Evolutionary conservation across 2,113 vertebrate species (phyloP), one percentile per base, ranked within the genome.

Genomic region (Motacilla tschutschensis): DNA sequence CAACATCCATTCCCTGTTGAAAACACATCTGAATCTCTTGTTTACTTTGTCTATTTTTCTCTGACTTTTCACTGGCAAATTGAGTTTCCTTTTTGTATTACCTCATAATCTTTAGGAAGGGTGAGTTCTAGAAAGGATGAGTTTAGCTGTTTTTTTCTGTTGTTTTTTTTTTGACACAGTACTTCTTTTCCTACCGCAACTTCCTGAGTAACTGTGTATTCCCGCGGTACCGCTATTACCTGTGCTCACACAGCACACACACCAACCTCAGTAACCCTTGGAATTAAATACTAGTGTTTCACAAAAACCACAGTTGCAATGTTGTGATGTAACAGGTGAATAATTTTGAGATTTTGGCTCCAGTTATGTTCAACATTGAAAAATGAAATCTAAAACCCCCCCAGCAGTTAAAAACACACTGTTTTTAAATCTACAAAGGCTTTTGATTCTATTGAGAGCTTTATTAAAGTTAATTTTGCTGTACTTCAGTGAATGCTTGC

Each of bases 391-490:
- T 3, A 9, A 36, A 18, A 33, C 6, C 24, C 4, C 2, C 10
- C 5, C 16, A 14, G 14, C 16, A 73, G 17, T 36, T 90, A 46
- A 53, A 85, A 80, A 63, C 8, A 53, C 11, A 28, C 57, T 91
- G 16, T 6, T 76, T 59, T 53, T 51, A 65, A 85, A 77, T 40
- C 44, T 90, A 60, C 40, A 38, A 25, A 62, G 88, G 10, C 2
- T 54, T 88, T 83, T 73, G 40, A 92, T 36, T 18, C 35, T 77
- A 25, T 12, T 63, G 53, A 93, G 62, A 80, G 4, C 21, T 63
- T 91, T 79, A 81, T 91, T 90, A 81, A 92, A 86, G 17, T 87
- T 85, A 70, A 63, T 79, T 76, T 50, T 50, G 7, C 20, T 89
- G 18, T 35, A 87, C 78, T 93, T 90, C 33, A 74, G 35, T 73